These are phyloP conservation scores for Setipinna tenuifilis DNA, from an alignment of 2,797 vertebrate species.

Conservation along the genomic window DNA sequence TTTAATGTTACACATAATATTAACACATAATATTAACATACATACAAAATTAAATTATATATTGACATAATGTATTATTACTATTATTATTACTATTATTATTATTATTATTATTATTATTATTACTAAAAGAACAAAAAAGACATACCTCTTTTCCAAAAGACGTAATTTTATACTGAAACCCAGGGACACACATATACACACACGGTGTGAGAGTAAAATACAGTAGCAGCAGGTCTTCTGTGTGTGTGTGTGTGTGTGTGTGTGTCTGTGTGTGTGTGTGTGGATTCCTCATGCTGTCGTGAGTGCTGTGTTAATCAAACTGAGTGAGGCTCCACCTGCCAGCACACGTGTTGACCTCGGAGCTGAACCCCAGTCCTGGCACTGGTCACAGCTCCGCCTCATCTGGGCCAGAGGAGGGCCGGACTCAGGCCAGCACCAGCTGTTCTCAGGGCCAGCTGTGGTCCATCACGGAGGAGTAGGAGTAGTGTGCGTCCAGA, in stretches of 20 bases:
- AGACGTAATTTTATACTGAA: neutral
- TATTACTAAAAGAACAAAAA: neutral
- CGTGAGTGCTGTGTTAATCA: neutral
- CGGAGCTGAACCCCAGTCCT: neutral
- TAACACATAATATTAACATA: neutral
- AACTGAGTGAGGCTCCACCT: neutral
- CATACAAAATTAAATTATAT: neutral
- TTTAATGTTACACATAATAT: neutral
- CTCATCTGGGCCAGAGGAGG: neutral
- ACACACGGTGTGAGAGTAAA: no score
- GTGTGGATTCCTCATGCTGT: neutral
- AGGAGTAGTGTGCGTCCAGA: neutral
- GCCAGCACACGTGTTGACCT: neutral
- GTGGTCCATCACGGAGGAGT: neutral
- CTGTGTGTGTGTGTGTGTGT: conserved; percentile 24
- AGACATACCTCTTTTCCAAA: no score
- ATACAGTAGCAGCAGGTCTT: neutral
- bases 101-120: neutral
- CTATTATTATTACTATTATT: neutral
- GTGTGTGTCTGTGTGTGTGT: neutral
- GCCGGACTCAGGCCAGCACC: neutral
- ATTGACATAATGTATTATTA: neutral
- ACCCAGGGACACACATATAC: neutral
- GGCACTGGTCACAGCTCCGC: neutral
- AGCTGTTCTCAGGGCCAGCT: neutral